Evolutionary conservation across 2,888 invertebrate genomes (phyloP), one percentile per base, ranked within the genome.

Genomic region (Diloba caeruleocephala): DNA sequence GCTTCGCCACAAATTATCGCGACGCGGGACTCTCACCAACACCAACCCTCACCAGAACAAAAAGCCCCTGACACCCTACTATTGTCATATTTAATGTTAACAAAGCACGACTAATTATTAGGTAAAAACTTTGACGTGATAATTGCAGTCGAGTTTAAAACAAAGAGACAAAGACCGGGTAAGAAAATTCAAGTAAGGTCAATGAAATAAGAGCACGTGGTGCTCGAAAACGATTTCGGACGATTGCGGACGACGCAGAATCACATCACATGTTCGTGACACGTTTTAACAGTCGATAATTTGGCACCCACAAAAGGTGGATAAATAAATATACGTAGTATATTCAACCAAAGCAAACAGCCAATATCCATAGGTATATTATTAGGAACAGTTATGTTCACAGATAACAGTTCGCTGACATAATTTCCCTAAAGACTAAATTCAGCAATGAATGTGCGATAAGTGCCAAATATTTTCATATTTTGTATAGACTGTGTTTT

Each of bases 181-280:
- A 73, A 68, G 66, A 74, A 70, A 70, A 60, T 69, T 68, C 45
- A 64, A 60, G 71, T 71, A 78, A 82, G 81, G 79, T 81, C 82
- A 84, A 82, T 74, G 79, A 76, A 82, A 82, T 78, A 65, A 60
- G 59, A 77, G 63, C 85, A 83, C 79, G 81, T 82, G 80, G 74
- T 67, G 70, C 33, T 44, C 28, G 39, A 65, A 64, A 65, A 53
- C 55, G 14, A 54, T 53, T 58, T 58, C 51, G 42, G 42, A 42
- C 19, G 1, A 7, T 21, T 21, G 51, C 45, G 48, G 43, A 59
- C 67, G 51, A 61, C 71, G 76, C 71, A 74, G 53, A 61, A 63
- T 39, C 51, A 54, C 55, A 64, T 79, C 82, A 79, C 78, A 74
- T 79, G 74, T 63, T 65, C 43, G 59, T 42, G 42, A 66, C 67